Conservation (phyloP, 2,113 vertebrate species). For the Halichoerus grypus region DNA sequence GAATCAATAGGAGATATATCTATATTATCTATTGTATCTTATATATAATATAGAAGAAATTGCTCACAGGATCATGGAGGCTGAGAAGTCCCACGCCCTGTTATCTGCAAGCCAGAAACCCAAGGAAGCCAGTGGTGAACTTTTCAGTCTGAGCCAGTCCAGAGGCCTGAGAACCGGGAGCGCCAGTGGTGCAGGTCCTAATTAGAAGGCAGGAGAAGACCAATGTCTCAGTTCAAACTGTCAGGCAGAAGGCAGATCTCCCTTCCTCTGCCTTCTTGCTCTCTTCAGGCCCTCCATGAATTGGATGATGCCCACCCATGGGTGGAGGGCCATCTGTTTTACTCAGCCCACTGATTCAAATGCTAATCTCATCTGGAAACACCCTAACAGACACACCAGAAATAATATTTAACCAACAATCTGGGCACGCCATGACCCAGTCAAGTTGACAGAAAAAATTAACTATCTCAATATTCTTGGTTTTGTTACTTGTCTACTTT, state of each 20-base stretch:
- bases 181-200: not conserved
- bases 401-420: not conserved
- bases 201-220: not conserved
- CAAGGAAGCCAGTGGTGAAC: not conserved
- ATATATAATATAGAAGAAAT: not conserved
- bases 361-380: not conserved
- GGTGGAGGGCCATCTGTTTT: not conserved
- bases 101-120: not conserved
- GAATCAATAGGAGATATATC: not conserved
- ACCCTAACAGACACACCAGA: not conserved
- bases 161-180: not conserved
- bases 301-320: fast-evolving
- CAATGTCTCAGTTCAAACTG: not conserved
- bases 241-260: not conserved
- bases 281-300: too few species aligned
- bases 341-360: not conserved
- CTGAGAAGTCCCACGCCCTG: not conserved
- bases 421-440: not conserved
- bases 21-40: not conserved
- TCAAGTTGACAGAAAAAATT: not conserved
- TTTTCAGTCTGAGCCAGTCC: not conserved
- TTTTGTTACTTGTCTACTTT: not conserved
- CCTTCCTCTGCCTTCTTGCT: not conserved
- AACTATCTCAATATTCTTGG: not conserved
- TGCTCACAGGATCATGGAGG: not conserved